A percentile compares a stretch with the other conserved stretches of the same genome.
Evolutionary conservation across 2,113 vertebrate species (phyloP).

Genomic region (Limnothrissa miodon): DNA sequence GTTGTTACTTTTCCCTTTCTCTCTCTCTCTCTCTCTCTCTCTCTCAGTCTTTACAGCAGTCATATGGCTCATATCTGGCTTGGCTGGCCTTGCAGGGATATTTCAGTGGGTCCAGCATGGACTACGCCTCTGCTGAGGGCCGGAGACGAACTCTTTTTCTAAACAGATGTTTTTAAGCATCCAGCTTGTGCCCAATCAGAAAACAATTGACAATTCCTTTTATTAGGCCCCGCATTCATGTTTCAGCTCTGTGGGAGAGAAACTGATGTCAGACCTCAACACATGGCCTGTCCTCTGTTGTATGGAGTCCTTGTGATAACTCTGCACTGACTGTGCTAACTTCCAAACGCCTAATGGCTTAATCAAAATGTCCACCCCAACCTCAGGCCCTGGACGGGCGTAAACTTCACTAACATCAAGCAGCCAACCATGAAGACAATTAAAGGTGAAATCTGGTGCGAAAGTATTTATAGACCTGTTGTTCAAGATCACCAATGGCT

Average conservation of each 20-base stretch:
- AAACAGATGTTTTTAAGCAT: background rate
- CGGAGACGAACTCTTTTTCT: background rate
- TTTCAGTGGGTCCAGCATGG: background rate
- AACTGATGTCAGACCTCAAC: background rate
- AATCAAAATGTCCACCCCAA: too few species aligned
- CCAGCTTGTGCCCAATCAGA: background rate
- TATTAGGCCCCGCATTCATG: slow-evolving; percentile 8
- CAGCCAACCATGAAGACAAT: too few species aligned
- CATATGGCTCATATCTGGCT: slow-evolving; percentile 20
- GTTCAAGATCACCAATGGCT: too few species aligned
- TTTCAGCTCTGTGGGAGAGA: slow-evolving; percentile 3
- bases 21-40: background rate
- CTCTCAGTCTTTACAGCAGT: slow-evolving; percentile 12
- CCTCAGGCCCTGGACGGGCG: too few species aligned
- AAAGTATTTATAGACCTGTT: too few species aligned
- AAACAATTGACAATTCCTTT: slow-evolving; percentile 10
- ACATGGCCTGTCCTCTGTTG: background rate
- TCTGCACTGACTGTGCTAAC: background rate
- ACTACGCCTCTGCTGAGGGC: background rate
- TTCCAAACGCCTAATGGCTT: too few species aligned
- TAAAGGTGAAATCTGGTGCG: too few species aligned
- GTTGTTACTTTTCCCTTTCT: slow-evolving; percentile 4
- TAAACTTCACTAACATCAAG: too few species aligned
- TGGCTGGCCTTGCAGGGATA: slow-evolving; percentile 16
- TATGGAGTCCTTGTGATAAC: background rate